Conservation (phyloP, 2,797 vertebrate species). For the Pygocentrus nattereri region DNA sequence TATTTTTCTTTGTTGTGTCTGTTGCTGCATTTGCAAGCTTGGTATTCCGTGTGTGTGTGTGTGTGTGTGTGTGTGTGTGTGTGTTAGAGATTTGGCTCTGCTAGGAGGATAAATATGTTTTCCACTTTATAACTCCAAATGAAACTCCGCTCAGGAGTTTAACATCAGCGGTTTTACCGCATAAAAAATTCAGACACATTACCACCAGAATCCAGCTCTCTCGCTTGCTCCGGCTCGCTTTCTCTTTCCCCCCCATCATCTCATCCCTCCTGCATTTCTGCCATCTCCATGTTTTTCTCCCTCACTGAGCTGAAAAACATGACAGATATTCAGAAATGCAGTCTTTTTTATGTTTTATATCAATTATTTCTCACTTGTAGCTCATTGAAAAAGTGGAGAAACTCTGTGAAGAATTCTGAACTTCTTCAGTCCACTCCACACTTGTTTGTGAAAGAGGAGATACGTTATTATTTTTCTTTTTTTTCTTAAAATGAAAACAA, state of each 20-base stretch:
- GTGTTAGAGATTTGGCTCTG: neutral
- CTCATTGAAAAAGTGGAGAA: too few relatives aligned
- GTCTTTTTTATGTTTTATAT: neutral
- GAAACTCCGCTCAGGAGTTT: constrained; percentile 1
- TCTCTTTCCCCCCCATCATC: neutral
- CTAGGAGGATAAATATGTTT: constrained; percentile 10
- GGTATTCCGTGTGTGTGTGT: neutral
- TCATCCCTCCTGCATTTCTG: neutral
- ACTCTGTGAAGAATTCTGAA: too few relatives aligned
- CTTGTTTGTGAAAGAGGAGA: too few relatives aligned
- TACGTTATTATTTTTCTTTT: too few relatives aligned
- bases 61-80: neutral
- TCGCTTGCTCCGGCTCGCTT: neutral
- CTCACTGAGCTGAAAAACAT: neutral
- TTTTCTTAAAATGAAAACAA: too few relatives aligned
- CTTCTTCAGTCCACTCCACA: too few relatives aligned
- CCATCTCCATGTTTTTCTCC: neutral
- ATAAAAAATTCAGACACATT: constrained; percentile 8
- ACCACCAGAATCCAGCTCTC: neutral
- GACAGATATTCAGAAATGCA: neutral
- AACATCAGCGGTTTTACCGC: constrained; percentile 9
- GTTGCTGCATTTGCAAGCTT: constrained; percentile 44
- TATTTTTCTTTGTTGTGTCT: neutral
- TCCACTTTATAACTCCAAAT: neutral
- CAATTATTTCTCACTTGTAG: too few relatives aligned